Percentiles rank a stretch among this genome's conserved stretches.
Evolutionary conservation across 2,888 invertebrate genomes (phyloP).

Genomic region (Poecilus cupreus): DNA sequence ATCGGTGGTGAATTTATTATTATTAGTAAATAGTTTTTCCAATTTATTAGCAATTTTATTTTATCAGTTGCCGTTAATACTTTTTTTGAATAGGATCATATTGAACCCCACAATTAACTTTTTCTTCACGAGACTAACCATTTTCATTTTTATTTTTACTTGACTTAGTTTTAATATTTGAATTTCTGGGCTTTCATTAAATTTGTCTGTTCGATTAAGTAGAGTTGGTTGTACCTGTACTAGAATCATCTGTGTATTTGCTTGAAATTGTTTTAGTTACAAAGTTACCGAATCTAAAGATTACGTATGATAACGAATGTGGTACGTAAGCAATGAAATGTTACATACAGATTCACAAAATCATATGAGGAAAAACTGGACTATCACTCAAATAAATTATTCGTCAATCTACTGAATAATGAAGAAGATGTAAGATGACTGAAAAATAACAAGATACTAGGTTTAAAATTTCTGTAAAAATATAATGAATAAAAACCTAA

Average conservation of each 20-base stretch:
- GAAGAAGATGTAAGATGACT: too few relatives aligned
- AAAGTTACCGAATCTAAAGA: too few relatives aligned
- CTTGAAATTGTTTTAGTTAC: constrained; percentile 78
- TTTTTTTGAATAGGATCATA: constrained; percentile 10
- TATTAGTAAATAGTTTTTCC: not conserved
- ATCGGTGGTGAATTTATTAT: not conserved
- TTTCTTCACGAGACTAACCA: constrained; percentile 13
- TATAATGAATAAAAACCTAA: too few relatives aligned
- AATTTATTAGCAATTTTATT: constrained; percentile 1
- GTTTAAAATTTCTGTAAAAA: too few relatives aligned
- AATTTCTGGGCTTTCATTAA: not conserved
- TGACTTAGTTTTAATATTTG: not conserved
- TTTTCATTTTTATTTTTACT: not conserved
- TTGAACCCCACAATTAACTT: not conserved
- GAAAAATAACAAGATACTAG: too few relatives aligned
- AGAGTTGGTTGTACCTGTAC: constrained; percentile 71
- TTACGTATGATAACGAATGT: too few relatives aligned
- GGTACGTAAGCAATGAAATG: too few relatives aligned
- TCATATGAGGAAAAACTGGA: too few relatives aligned
- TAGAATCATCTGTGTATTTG: constrained; percentile 76
- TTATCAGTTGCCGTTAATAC: constrained; percentile 5
- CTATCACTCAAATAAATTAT: too few relatives aligned
- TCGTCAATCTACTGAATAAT: too few relatives aligned
- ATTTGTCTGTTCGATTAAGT: constrained; percentile 70
- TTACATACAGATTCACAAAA: too few relatives aligned